phyloP scores from a whole-genome alignment of 1,140 invertebrate genomes.

The Atta cephalotes region DNA sequence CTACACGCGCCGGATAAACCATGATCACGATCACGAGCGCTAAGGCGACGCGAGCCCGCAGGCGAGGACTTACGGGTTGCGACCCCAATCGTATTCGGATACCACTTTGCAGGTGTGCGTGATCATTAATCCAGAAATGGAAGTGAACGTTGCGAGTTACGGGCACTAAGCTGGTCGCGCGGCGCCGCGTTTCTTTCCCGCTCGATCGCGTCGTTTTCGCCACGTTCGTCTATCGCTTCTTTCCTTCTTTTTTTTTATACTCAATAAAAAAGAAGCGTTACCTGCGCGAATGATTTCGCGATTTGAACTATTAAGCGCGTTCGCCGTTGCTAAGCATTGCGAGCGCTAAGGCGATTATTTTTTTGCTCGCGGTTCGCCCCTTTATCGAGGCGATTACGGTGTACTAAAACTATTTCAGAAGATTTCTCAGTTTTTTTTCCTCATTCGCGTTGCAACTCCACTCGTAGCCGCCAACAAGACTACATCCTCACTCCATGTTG shows the following conservation, averaged over 20 bases:
- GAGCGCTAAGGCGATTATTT: constrained; percentile 38
- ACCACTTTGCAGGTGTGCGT: constrained; percentile 71
- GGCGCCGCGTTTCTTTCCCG: constrained; percentile 47
- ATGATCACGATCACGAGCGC: constrained; percentile 34
- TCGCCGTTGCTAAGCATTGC: not conserved
- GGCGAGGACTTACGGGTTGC: constrained; percentile 74
- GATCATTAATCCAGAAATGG: constrained; percentile 77
- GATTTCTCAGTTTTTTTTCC: not conserved
- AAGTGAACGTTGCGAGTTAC: constrained; percentile 69
- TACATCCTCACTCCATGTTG: constrained; percentile 5
- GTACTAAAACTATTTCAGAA: constrained; percentile 58
- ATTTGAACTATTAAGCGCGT: constrained; percentile 52
- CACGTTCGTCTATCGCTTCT: constrained; percentile 28
- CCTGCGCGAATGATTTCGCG: constrained; percentile 58
- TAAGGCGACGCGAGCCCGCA: constrained; percentile 52
- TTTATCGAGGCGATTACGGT: constrained; percentile 61
- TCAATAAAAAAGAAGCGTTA: constrained; percentile 69
- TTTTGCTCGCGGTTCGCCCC: constrained; percentile 46
- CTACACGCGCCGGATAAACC: constrained; percentile 46
- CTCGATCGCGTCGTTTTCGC: constrained; percentile 36
- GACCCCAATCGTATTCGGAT: constrained; percentile 74
- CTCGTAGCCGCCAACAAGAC: constrained; percentile 29
- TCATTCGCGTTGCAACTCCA: constrained; percentile 10
- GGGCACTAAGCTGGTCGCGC: constrained; percentile 48
- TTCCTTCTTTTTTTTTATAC: not conserved